These are phyloP conservation scores for Scotopteryx bipunctaria DNA, from an alignment of 2,888 invertebrate species.

Conservation along the genomic window DNA sequence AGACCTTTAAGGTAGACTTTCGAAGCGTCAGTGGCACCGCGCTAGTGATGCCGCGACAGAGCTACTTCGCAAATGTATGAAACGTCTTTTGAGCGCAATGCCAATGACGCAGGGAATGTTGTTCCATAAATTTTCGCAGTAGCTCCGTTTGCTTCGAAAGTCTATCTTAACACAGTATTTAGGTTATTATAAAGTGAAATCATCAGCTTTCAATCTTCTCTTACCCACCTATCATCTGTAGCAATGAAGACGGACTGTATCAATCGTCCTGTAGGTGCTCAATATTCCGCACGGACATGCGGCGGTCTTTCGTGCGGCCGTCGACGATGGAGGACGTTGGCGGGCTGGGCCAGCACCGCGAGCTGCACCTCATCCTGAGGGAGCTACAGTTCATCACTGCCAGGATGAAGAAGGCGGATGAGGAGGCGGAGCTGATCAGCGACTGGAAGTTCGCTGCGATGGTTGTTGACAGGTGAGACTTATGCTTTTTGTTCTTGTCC, in stretches of 20 bases:
- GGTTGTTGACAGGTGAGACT: constrained; percentile 95
- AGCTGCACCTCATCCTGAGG: constrained; percentile 94
- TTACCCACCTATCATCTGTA: constrained; percentile 34
- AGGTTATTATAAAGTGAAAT: too few relatives aligned
- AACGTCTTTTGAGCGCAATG: too few relatives aligned
- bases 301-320: constrained; percentile 87
- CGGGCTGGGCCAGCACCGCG: constrained; percentile 88
- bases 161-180: too few relatives aligned
- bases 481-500: constrained; percentile 4
- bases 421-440: constrained; percentile 95
- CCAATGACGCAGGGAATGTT: too few relatives aligned
- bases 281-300: constrained; percentile 80
- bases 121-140: too few relatives aligned
- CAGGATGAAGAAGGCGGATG: constrained; percentile 96
- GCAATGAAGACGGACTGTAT: constrained; percentile 29
- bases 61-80: too few relatives aligned
- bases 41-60: too few relatives aligned
- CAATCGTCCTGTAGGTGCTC: constrained; percentile 62
- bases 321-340: constrained; percentile 90
- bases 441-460: constrained; percentile 99
- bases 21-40: too few relatives aligned
- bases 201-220: constrained; percentile 2
- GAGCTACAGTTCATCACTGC: constrained; percentile 97
- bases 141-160: too few relatives aligned
- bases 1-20: too few relatives aligned